Base-by-base conservation (phyloP, 2,888 invertebrate genomes). In the Eristalinus sepulchralis region DNA sequence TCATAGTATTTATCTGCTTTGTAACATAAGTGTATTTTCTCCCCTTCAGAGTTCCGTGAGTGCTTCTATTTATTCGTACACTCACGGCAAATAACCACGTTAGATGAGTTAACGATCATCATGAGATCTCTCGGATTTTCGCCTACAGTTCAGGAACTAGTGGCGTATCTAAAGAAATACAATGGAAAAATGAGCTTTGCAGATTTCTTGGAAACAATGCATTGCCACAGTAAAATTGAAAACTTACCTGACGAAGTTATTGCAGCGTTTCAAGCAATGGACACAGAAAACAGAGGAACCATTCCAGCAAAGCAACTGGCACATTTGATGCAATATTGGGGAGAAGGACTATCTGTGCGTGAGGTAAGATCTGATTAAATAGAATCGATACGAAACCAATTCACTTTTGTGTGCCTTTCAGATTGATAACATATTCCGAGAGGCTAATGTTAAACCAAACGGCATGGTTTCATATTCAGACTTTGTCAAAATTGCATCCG, bases 61-160 rank as follows among this genome's bases (percentile, higher is more conserved):
- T 99, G 98, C 90, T 99, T 98, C 93, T 98, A 98, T 92, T 94
- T 99, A 73, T 98, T 98, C 91, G 98, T 98, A 0, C 94, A 97
- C 63, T 96, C 96, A 39, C 98, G 98, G 0, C 96, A 97, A 92
- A 98, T 99, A 71, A 96, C 96, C 20, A 96, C 96, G 0, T 93
- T 98, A 88, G 98, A 98, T 91, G 98, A 98, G 92, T 93, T 99
- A 80, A 97, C 97, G 0, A 96, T 97, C 0, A 97, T 98, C 36
- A 99, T 98, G 98, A 93, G 98, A 87, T 98, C 98, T 0, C 93
- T 99, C 8, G 98, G 98, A 0, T 95, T 98, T 93, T 98, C 98
- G 88, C 98, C 98, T 0, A 99, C 98, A 0, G 97, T 97, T 83
- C 96, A 96, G 72, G 99, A 99, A 92, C 93, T 98, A 53, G 96